Conservation (phyloP, 2,797 vertebrate species). For the Pseudochaenichthys georgianus region DNA sequence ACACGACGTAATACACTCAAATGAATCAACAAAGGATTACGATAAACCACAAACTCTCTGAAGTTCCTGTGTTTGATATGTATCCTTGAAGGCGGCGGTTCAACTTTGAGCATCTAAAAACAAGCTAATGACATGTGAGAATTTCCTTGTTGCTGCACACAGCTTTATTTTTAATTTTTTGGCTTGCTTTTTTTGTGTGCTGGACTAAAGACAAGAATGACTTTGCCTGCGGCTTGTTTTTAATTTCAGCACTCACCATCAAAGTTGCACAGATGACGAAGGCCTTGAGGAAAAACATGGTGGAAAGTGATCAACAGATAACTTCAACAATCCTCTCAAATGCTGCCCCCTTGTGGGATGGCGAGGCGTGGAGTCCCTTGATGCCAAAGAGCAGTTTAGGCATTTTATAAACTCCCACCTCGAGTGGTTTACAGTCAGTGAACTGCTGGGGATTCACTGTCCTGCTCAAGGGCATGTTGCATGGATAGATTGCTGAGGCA, state of each 20-base stretch:
- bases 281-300: slow-evolving; percentile 54
- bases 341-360: slow-evolving; percentile 75
- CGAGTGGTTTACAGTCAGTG: slow-evolving; percentile 57
- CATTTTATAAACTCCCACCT: slow-evolving; percentile 44
- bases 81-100: slow-evolving; percentile 63
- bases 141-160: slow-evolving; percentile 47
- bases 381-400: slow-evolving; percentile 26
- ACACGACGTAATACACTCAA: slow-evolving; percentile 43
- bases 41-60: slow-evolving; percentile 57
- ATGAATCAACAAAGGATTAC: slow-evolving; percentile 60
- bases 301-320: slow-evolving; percentile 62
- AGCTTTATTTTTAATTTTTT: not conserved
- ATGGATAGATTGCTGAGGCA: slow-evolving; percentile 41
- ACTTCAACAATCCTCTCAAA: slow-evolving; percentile 52
- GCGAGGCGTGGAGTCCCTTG: slow-evolving; percentile 15
- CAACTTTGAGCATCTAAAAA: slow-evolving; percentile 65
- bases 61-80: slow-evolving; percentile 61
- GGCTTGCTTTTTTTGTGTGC: slow-evolving; percentile 10
- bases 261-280: slow-evolving; percentile 66
- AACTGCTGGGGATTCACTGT: slow-evolving; percentile 63
- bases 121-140: slow-evolving; percentile 45
- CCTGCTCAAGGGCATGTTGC: slow-evolving; percentile 66
- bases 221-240: slow-evolving; percentile 58
- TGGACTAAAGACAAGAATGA: slow-evolving; percentile 58
- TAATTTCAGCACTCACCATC: slow-evolving; percentile 46